phyloP scores from a whole-genome alignment of 2,888 invertebrate genomes.

The Hyposoter didymator region DNA sequence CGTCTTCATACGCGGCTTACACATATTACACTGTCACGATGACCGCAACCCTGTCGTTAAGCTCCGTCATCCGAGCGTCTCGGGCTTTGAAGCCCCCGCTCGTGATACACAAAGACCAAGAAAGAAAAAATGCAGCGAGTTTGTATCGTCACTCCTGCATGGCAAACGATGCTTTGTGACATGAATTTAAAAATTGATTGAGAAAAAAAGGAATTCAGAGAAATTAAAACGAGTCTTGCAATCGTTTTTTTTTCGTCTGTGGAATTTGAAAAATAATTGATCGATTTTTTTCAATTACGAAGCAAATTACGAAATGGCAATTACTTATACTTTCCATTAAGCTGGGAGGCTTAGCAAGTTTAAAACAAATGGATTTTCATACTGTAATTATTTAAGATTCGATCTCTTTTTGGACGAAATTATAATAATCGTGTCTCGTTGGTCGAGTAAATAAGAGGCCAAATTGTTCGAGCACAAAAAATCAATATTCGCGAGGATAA shows the following conservation, averaged over 20 bases:
- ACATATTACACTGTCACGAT: constrained; percentile 64
- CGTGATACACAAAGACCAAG: background rate
- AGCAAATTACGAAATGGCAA: background rate
- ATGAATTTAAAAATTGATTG: background rate
- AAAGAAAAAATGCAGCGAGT: background rate
- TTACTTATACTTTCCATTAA: background rate
- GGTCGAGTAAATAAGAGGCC: background rate
- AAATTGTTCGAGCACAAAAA: constrained; percentile 10
- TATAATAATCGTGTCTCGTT: background rate
- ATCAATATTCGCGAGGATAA: constrained; percentile 17
- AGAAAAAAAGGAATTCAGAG: constrained; percentile 6
- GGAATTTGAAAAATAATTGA: background rate
- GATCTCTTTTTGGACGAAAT: background rate
- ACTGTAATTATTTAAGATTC: background rate
- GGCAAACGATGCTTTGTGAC: constrained; percentile 34
- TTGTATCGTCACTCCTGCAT: constrained; percentile 21
- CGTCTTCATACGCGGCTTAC: constrained; percentile 14
- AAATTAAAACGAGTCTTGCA: background rate
- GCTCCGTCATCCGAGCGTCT: constrained; percentile 64
- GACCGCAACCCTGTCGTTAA: constrained; percentile 63
- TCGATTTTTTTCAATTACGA: background rate
- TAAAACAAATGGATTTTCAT: background rate
- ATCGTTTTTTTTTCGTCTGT: background rate
- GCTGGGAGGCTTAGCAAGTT: background rate
- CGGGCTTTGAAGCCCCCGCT: constrained; percentile 34